Conservation (phyloP, 1,140 invertebrate species). For the Zeugodacus cucurbitae region DNA sequence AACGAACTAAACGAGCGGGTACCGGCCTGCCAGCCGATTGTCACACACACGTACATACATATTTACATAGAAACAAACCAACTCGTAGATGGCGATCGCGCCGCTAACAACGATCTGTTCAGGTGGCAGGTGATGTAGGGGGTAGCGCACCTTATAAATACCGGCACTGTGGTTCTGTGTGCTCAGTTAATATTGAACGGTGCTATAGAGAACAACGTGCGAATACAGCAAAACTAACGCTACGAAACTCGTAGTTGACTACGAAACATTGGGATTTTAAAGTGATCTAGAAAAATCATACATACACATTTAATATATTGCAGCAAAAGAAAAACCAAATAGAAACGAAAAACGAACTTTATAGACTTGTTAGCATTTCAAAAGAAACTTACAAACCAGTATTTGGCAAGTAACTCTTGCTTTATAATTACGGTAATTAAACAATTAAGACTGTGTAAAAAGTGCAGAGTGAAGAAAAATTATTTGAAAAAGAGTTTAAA, state of each 20-base stretch:
- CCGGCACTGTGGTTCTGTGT: constrained; percentile 17
- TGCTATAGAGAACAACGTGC: neutral
- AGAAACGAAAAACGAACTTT: neutral
- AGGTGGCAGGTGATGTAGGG: neutral
- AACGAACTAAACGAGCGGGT: neutral
- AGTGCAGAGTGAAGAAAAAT: constrained; percentile 9
- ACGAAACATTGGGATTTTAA: neutral
- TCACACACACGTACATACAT: too few species aligned
- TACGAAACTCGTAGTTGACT: neutral
- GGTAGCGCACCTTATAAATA: constrained; percentile 23
- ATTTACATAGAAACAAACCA: neutral
- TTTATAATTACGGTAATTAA: constrained; percentile 4
- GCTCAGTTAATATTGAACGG: constrained; percentile 20
- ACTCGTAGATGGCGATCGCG: neutral
- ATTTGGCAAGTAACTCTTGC: constrained; percentile 21
- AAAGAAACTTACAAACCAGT: neutral
- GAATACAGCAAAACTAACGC: neutral
- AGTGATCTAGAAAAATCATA: neutral
- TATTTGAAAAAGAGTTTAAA: neutral
- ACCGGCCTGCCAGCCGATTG: neutral
- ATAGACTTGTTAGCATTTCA: constrained; percentile 5
- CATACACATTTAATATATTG: neutral
- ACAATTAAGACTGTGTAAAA: neutral
- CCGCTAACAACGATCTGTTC: neutral
- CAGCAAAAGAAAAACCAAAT: neutral